Percentiles rank a stretch among this genome's conserved stretches.
phyloP scores from a whole-genome alignment of 2,113 vertebrate genomes.

The Girardinichthys multiradiatus region DNA sequence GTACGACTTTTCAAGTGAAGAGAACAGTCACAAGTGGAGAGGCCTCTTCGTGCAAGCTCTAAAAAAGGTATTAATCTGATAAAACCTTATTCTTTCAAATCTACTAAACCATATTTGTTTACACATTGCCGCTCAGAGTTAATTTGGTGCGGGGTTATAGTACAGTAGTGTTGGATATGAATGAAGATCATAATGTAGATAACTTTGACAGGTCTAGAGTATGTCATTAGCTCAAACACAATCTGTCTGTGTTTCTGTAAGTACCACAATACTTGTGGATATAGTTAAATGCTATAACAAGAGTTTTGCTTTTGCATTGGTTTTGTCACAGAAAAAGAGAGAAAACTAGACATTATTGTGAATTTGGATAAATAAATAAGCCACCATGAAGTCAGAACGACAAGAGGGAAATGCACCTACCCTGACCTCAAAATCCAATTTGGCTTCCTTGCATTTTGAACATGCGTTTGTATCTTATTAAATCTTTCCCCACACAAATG shows the following conservation, averaged over 20 bases:
- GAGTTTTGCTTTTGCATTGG: background rate
- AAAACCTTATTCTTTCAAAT: background rate
- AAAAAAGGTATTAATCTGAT: conserved; percentile 86
- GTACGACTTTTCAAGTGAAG: conserved; percentile 95
- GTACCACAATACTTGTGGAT: background rate
- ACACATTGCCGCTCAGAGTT: background rate
- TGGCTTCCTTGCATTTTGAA: background rate
- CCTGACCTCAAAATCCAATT: background rate
- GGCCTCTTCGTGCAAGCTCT: conserved; percentile 93
- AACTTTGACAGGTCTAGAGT: no score
- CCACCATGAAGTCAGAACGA: no score
- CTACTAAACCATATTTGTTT: background rate
- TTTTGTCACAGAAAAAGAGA: background rate
- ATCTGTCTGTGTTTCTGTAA: background rate
- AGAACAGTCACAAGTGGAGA: conserved; percentile 96
- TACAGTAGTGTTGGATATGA: background rate
- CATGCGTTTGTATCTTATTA: background rate
- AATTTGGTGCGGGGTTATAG: background rate
- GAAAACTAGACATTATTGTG: no score
- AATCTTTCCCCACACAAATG: background rate
- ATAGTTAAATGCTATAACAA: background rate
- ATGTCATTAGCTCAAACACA: no score
- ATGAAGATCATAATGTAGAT: background rate
- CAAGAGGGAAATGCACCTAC: no score
- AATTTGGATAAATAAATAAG: no score